phyloP scores from a whole-genome alignment of 2,888 invertebrate genomes.

The Synergus japonicus region DNA sequence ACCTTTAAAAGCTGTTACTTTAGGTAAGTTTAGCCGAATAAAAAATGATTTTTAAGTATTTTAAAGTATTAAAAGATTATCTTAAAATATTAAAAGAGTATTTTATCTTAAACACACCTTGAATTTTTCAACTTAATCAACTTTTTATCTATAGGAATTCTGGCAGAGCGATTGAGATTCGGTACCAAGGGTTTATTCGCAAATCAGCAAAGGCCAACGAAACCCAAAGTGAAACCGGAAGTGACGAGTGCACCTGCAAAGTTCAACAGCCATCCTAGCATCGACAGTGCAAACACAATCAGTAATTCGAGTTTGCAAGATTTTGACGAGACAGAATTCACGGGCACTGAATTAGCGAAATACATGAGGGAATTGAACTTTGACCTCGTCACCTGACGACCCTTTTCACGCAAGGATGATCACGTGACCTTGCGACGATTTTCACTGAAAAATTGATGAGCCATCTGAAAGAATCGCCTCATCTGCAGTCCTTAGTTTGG shows the following conservation, averaged over 20 bases:
- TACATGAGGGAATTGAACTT: constrained; percentile 85
- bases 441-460: constrained; percentile 9
- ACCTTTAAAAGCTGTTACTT: constrained; percentile 60
- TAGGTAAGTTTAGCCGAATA: constrained; percentile 59
- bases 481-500: constrained; percentile 11
- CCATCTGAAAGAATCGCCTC: neutral
- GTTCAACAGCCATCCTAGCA: constrained; percentile 79
- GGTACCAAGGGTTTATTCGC: constrained; percentile 74
- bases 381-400: constrained; percentile 66
- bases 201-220: constrained; percentile 49
- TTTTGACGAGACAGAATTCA: constrained; percentile 83
- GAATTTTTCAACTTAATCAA: constrained; percentile 2
- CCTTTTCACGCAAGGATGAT: neutral
- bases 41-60: neutral
- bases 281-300: constrained; percentile 80
- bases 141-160: constrained; percentile 56
- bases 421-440: neutral
- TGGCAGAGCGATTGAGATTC: constrained; percentile 65
- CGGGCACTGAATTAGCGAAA: constrained; percentile 83
- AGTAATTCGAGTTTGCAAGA: constrained; percentile 88
- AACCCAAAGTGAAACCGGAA: constrained; percentile 61
- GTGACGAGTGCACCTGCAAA: constrained; percentile 72
- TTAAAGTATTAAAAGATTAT: neutral
- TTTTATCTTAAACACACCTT: constrained; percentile 11
- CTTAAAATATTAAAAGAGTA: neutral